Percentiles rank a stretch among this genome's conserved stretches.
Evolutionary conservation across 2,888 invertebrate genomes (phyloP).

Genomic region (Agrilus biguttatus): DNA sequence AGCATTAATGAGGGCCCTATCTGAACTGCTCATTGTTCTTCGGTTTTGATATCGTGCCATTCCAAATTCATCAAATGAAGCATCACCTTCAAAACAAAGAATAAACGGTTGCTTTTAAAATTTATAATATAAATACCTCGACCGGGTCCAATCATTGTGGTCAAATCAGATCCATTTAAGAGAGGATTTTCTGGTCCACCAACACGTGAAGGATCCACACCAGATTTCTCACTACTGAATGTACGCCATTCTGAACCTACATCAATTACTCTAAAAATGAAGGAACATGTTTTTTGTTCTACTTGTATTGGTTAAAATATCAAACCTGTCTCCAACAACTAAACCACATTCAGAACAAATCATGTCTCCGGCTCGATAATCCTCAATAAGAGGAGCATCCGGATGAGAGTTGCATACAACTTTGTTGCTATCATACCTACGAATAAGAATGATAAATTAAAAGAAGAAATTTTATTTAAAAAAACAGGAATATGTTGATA

Average conservation of each 20-base stretch:
- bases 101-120: slow-evolving; percentile 29
- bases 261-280: slow-evolving; percentile 73
- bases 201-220: slow-evolving; percentile 97
- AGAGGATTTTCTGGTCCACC: slow-evolving; percentile 98
- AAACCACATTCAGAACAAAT: slow-evolving; percentile 99
- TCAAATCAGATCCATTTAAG: slow-evolving; percentile 87
- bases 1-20: slow-evolving; percentile 88
- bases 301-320: slow-evolving; percentile 12
- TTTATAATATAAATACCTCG: slow-evolving; percentile 21
- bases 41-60: slow-evolving; percentile 61
- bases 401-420: slow-evolving; percentile 91
- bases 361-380: slow-evolving; percentile 97
- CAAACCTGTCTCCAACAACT: slow-evolving; percentile 92
- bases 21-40: slow-evolving; percentile 81
- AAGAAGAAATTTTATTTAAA: background rate
- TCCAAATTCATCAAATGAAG: slow-evolving; percentile 80
- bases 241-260: slow-evolving; percentile 99
- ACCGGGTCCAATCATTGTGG: slow-evolving; percentile 81
- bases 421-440: slow-evolving; percentile 55
- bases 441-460: background rate
- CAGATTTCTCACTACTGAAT: slow-evolving; percentile 95
- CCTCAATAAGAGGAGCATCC: slow-evolving; percentile 90
- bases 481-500: background rate
- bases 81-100: slow-evolving; percentile 37
- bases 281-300: slow-evolving; percentile 1